A percentile compares a stretch with the other conserved stretches of the same genome.
Conservation (phyloP, 2,888 invertebrate species). For the Philonicus albiceps region DNA sequence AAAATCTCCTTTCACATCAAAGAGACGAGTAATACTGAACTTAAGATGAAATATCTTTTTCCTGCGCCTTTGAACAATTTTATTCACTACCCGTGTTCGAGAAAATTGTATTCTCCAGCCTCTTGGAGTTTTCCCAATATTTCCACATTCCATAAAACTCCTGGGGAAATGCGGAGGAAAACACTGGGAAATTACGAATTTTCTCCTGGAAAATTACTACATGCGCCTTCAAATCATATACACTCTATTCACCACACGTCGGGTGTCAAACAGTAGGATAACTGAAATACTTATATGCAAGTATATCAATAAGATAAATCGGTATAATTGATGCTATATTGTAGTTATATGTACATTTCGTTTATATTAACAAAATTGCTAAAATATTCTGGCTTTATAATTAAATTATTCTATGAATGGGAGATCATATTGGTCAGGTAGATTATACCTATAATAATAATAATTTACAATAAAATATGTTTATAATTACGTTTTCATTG, state of each 20-base stretch:
- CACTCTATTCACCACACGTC: neutral
- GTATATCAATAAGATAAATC: neutral
- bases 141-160: neutral
- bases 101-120: neutral
- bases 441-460: no score
- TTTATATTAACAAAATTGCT: no score
- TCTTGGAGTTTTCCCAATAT: neutral
- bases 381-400: no score
- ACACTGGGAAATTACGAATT: neutral
- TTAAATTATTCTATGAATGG: no score
- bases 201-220: neutral
- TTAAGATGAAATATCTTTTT: neutral
- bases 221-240: neutral
- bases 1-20: neutral
- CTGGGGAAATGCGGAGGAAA: neutral
- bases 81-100: neutral
- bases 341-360: no score
- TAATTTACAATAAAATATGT: no score
- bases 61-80: neutral
- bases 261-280: neutral
- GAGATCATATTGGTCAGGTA: no score
- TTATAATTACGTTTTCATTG: no score
- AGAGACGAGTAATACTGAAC: neutral
- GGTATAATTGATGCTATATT: no score
- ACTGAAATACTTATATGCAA: no score